Base-by-base conservation (phyloP, 2,113 vertebrate genomes). In the Seriola aureovittata region DNA sequence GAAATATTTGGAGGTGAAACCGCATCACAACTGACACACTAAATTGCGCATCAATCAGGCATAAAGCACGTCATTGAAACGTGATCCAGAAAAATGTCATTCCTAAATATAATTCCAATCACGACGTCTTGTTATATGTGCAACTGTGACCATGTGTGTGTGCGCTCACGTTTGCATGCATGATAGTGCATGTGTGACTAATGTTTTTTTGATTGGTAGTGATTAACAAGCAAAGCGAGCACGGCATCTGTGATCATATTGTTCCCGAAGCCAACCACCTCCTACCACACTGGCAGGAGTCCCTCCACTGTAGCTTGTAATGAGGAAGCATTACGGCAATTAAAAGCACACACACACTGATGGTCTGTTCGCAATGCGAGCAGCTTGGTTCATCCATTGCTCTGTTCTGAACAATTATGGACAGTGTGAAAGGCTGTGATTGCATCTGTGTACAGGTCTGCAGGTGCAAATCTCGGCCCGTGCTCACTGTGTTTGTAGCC, bases 171-270 rank as follows among this genome's bases (percentile, higher is more conserved):
- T 78, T 13, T 66, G 29, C n/a, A 17, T 10, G 46, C 11, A 21
- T 46, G 46, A 60, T 38, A 11, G 40, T 68, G 57, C 48, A 3
- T 62, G 62, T 71, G 55, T 54, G 78, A 71, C 79, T 89, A 68
- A 91, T 75, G 72, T 77, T 25, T 71, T 83, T 89, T 75, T 82
- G 65, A 88, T 81, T 75, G 75, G 44, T 54, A 38, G 73, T 75
- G 78, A 90, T 84, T 86, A 85, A 85, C 70, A 75, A 77, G 85
- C 65, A 78, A 63, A 80, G 68, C 16, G 1, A 68, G 74, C 69
- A 29, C 0, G 10, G 74, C 75, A 71, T 84, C 81, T 88, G 81
- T 84, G 80, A 86, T 80, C 71, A 78, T 38, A 81, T 32, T 81
- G 71, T 81, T 79, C 59, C 71, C 64, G 59, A 58, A 42, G 72